Evolutionary conservation across 2,888 invertebrate species (phyloP).

Genomic region (Ecliptopera silaceata): DNA sequence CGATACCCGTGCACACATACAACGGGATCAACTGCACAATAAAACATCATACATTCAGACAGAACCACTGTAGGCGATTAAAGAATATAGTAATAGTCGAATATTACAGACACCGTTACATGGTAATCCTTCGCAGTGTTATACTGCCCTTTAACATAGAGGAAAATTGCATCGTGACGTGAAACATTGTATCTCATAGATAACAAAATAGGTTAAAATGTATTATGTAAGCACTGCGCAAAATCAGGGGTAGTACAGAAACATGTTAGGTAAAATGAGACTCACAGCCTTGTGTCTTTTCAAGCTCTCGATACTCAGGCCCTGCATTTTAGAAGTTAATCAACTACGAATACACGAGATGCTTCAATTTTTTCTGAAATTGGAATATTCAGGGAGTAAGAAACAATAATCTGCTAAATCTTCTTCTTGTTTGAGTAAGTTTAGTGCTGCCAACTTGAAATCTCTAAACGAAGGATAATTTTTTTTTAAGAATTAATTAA

Average conservation of each 20-base stretch:
- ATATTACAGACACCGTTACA: no score
- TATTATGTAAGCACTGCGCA: slow-evolving; percentile 70
- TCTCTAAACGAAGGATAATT: no score
- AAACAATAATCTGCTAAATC: slow-evolving; percentile 2
- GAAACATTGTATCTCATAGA: no score
- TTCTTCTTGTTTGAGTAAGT: no score
- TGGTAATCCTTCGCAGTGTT: no score
- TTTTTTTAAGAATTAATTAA: no score
- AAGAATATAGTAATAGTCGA: no score
- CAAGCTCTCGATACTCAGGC: slow-evolving; percentile 85
- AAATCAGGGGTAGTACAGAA: slow-evolving; percentile 35
- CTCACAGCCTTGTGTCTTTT: slow-evolving; percentile 92
- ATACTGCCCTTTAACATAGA: no score
- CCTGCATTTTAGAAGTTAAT: slow-evolving; percentile 84
- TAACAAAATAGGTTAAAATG: slow-evolving; percentile 50
- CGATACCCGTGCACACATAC: slow-evolving; percentile 88
- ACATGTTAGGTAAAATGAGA: slow-evolving; percentile 39
- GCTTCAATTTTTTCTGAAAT: neutral
- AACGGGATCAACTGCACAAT: slow-evolving; percentile 89
- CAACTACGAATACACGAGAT: neutral
- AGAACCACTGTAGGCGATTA: no score
- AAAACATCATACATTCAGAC: neutral
- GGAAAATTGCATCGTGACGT: no score
- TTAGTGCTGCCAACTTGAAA: no score
- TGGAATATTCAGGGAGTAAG: neutral